These are phyloP conservation scores for Osedax fenrisi DNA, from an alignment of 2,888 invertebrate genomes.

Conservation along the genomic window DNA sequence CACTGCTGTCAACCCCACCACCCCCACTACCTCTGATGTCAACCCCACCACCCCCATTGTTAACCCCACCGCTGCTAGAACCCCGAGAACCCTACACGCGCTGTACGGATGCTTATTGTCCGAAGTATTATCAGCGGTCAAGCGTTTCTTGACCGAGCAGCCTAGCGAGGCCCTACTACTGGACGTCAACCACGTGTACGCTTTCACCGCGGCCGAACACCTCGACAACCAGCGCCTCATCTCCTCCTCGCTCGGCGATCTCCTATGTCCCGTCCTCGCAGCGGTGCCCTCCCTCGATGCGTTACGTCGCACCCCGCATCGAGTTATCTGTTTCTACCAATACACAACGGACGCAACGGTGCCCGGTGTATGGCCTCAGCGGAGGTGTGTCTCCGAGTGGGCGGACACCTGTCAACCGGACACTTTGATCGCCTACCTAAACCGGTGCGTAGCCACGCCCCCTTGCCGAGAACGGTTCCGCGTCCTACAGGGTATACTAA, in stretches of 20 bases:
- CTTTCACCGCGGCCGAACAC: neutral
- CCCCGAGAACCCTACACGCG: neutral
- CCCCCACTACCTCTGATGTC: too few species aligned
- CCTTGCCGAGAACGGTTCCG: neutral
- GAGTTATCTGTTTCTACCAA: neutral
- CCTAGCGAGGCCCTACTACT: neutral
- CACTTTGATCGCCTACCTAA: neutral
- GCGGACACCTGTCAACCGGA: neutral
- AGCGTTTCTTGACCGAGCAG: neutral
- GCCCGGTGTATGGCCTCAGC: neutral
- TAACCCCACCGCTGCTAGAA: neutral
- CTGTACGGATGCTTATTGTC: neutral
- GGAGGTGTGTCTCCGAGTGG: neutral
- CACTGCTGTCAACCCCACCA: neutral
- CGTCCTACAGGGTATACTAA: neutral
- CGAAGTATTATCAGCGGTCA: neutral
- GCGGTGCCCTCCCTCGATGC: neutral
- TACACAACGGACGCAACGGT: neutral
- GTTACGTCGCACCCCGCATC: neutral
- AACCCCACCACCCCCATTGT: neutral
- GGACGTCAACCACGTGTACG: neutral
- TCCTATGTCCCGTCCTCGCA: neutral
- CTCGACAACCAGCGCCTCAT: neutral
- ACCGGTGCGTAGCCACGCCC: neutral
- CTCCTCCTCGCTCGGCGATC: neutral